Conservation (phyloP, 2,113 vertebrate genomes). For the Guaruba guarouba region DNA sequence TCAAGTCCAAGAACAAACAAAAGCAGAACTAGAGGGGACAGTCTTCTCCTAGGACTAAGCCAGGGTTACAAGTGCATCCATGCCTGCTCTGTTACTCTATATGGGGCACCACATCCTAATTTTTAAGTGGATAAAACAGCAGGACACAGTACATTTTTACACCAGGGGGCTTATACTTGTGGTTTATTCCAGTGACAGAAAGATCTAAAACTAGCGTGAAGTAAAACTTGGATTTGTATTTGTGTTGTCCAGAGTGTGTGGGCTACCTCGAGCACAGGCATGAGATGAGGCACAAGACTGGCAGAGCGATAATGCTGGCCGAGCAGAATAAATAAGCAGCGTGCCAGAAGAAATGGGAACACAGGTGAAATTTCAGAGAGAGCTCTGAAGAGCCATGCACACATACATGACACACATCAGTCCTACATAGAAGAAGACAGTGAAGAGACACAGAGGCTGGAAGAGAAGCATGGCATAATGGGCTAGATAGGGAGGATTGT, state of each 20-base stretch:
- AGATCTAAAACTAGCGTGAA: not conserved
- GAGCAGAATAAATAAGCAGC: not conserved
- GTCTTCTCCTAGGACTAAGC: not conserved
- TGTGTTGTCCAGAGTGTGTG: rapidly evolving
- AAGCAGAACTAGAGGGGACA: not conserved
- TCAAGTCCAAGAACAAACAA: not conserved
- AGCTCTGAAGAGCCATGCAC: not conserved
- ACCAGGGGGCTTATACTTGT: not conserved
- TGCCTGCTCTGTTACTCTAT: rapidly evolving
- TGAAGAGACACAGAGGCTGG: not conserved
- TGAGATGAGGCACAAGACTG: not conserved
- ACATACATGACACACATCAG: not conserved
- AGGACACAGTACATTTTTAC: not conserved
- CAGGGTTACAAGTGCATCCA: not conserved
- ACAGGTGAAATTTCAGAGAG: not conserved
- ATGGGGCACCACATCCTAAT: not conserved
- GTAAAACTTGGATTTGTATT: not conserved
- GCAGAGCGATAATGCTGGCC: not conserved
- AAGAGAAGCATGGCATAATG: not conserved
- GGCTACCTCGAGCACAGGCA: not conserved
- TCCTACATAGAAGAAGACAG: not conserved
- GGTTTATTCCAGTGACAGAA: not conserved
- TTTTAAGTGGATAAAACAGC: not conserved
- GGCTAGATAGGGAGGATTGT: not conserved
- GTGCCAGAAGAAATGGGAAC: not conserved